These are phyloP conservation scores for Clarias batrachus DNA, from an alignment of 2,113 vertebrate genomes.

Conservation along the genomic window DNA sequence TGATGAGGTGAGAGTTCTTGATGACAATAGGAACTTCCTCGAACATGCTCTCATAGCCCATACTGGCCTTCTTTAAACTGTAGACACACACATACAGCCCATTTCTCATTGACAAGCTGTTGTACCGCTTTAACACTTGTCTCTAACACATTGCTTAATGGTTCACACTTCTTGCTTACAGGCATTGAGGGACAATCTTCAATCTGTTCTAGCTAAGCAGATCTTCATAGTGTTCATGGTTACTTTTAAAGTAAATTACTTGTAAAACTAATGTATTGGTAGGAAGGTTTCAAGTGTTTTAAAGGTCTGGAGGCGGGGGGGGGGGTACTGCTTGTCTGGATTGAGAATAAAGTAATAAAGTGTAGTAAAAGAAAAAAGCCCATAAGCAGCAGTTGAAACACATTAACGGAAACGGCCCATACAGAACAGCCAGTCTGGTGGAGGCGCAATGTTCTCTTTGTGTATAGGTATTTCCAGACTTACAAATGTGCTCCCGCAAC, in stretches of 20 bases:
- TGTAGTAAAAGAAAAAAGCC: not conserved
- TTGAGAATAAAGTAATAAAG: no score
- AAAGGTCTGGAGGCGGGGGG: not conserved
- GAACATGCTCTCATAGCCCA: constrained; percentile 95
- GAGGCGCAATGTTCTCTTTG: no score
- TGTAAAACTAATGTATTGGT: not conserved
- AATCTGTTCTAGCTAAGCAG: not conserved
- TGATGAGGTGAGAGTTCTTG: constrained; percentile 97
- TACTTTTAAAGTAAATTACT: not conserved
- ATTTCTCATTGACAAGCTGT: not conserved
- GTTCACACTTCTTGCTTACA: not conserved
- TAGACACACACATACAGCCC: constrained; percentile 7
- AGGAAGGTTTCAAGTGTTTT: not conserved
- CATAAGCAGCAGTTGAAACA: not conserved
- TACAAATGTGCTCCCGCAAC: no score
- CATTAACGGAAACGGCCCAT: not conserved
- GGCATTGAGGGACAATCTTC: not conserved
- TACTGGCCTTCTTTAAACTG: constrained; percentile 93
- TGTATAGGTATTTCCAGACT: no score
- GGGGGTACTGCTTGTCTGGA: no score
- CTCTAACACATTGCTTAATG: not conserved
- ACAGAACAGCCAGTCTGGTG: not conserved
- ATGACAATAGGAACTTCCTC: constrained; percentile 97
- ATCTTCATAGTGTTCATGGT: no score
- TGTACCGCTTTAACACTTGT: not conserved